Base-by-base conservation (phyloP, 2,797 vertebrate species). In the Poecilia wingei region DNA sequence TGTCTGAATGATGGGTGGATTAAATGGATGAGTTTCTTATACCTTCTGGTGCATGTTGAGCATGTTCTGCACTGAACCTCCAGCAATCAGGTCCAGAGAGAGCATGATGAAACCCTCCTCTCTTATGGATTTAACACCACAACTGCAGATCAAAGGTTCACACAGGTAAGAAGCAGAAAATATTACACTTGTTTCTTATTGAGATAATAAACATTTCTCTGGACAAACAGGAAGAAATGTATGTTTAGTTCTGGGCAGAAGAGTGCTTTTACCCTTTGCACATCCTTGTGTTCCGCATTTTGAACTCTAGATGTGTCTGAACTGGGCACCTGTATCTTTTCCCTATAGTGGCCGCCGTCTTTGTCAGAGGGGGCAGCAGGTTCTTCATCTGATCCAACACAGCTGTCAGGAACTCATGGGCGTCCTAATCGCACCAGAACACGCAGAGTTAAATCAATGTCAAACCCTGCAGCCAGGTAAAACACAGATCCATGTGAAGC, bases 71-170 rank as follows among this genome's bases (percentile, higher is more conserved):
- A 46, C 68, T 70, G 41, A 70, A 3, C n/a, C 25, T 70, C 68
- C 68, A 46, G 68, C 25, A 46, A 70, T 70, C 25, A 70, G 13
- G n/a, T 70, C 68, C 41, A 70, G 68, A 70, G 68, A 46, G 5
- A 28, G 41, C 25, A 28, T 70, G 5, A 41, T 70, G 68, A 70
- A 70, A n/a, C 28, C 43, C 13, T 45, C 68, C 41, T 70, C 25
- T 70, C 43, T 70, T 46, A 28, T 45, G 7, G 68, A 70, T n/a
- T 28, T 3, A 45, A 70, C 6, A 28, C 41, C 68, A 70, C 41
- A 70, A 9, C 66, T 69, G 39, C 66, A 25, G 36, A 41, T 61
- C 28, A 61, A 14, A 14, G 55, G 10, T 59, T 59, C 28, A 59
- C 13, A 14, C 55, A 61, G 59, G 16, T 43, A 69, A 69, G 66